Evolutionary conservation across 2,113 vertebrate species (phyloP).

Genomic region (Uria aalge): DNA sequence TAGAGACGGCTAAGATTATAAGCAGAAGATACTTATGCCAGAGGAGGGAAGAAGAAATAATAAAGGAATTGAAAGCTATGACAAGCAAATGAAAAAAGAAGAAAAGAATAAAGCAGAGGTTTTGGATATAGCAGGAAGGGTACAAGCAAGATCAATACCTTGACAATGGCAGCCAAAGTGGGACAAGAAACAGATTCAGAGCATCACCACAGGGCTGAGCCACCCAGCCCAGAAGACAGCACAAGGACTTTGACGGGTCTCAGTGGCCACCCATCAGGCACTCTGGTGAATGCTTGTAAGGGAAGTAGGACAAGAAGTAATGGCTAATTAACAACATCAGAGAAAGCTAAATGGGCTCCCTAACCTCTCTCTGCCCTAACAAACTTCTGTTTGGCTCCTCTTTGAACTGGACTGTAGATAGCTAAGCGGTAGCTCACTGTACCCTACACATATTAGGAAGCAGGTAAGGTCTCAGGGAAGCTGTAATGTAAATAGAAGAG

Average conservation of each 20-base stretch:
- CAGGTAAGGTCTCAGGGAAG: not conserved
- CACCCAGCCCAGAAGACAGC: not conserved
- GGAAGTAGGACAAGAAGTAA: not conserved
- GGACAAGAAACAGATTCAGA: not conserved
- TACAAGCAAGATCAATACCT: not conserved
- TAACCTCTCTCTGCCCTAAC: not conserved
- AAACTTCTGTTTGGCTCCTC: not conserved
- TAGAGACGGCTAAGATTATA: not conserved
- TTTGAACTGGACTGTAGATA: not conserved
- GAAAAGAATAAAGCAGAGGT: not conserved
- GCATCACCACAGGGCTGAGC: not conserved
- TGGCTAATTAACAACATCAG: not conserved
- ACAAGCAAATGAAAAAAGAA: not conserved
- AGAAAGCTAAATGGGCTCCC: not conserved
- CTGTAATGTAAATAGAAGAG: rapidly evolving
- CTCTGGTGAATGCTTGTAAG: not conserved
- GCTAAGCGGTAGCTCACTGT: no score
- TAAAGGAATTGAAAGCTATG: not conserved
- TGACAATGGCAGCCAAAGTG: not conserved
- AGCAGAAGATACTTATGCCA: constrained; percentile 5
- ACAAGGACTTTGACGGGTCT: not conserved
- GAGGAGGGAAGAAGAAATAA: constrained; percentile 2
- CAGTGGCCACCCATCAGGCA: not conserved
- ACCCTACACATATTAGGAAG: not conserved
- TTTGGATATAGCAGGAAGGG: not conserved